Evolutionary conservation across 1,140 invertebrate species (phyloP), one percentile per base, ranked within the genome.

Genomic region (Pissodes strobi): DNA sequence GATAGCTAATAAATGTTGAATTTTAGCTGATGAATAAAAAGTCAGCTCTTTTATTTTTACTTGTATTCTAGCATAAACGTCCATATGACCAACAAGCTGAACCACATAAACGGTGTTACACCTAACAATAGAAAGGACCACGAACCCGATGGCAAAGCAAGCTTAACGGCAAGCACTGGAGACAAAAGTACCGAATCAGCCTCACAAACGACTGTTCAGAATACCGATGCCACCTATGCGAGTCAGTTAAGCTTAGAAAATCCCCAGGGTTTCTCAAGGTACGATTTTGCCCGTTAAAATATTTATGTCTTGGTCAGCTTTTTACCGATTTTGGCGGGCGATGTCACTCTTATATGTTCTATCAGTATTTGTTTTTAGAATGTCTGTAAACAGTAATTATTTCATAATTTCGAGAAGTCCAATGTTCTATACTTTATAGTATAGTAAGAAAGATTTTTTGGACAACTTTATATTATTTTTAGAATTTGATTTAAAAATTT

Each of bases 211-310:
- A 59, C 60, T 5, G 64, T 63, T 23, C 63, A 51, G 66, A 60
- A 52, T 49, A 82, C 77, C 6, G 88, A 90, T 76, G 85, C 84
- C 18, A 89, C 88, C 0, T 91, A 91, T 69, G 88, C 87, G 37
- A 91, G 88, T 72, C 89, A 91, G 73, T 82, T 91, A 46, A 92
- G 90, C 4, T 73, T 91, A 52, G 89, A 90, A 68, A 90, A 90
- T 60, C 82, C 82, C 0, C 79, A 83, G 25, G 85, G 86, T 70
- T 86, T 87, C 46, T 93, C 93, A 75, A 58, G 61, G 61, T 64
- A 56, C 3, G 25, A 27, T 3, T 27, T 5, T 27, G 9, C 25
- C 3, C 9, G 3, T 27, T 27, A 27, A 27, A 27, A 5, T 27
- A 27, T 27, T 5, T 27, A 5, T 27, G 3, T 27, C 25, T 27